Evolutionary conservation across 2,113 vertebrate genomes (phyloP).

Genomic region (Lamprotornis superbus): DNA sequence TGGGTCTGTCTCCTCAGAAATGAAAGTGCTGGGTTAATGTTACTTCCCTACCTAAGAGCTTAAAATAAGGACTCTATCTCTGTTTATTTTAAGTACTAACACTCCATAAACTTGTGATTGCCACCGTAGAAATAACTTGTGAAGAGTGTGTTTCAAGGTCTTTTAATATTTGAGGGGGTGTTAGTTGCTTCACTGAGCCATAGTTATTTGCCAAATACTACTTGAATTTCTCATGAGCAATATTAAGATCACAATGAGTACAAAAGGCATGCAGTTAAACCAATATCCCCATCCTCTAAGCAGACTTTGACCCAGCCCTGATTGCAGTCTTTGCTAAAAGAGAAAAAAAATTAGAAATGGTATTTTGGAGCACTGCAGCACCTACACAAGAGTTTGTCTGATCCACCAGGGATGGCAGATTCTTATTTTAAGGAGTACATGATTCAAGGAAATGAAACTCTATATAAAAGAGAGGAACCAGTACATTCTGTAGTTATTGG

Average conservation of each 20-base stretch:
- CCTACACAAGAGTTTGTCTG: neutral
- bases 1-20: neutral
- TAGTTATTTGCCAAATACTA: neutral
- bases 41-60: neutral
- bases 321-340: neutral
- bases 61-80: neutral
- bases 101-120: neutral
- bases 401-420: neutral
- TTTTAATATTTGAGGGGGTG: neutral
- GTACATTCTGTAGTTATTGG: neutral
- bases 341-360: neutral
- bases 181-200: neutral
- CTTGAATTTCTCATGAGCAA: neutral
- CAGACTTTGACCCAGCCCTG: neutral
- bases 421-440: neutral
- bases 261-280: neutral
- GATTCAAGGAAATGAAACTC: neutral
- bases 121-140: neutral
- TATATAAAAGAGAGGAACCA: neutral
- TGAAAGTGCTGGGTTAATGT: neutral
- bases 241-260: neutral
- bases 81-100: neutral
- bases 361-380: neutral
- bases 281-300: neutral
- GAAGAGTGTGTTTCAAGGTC: neutral